These are phyloP conservation scores for Busseola fusca DNA, from an alignment of 2,888 invertebrate species.

Conservation along the genomic window DNA sequence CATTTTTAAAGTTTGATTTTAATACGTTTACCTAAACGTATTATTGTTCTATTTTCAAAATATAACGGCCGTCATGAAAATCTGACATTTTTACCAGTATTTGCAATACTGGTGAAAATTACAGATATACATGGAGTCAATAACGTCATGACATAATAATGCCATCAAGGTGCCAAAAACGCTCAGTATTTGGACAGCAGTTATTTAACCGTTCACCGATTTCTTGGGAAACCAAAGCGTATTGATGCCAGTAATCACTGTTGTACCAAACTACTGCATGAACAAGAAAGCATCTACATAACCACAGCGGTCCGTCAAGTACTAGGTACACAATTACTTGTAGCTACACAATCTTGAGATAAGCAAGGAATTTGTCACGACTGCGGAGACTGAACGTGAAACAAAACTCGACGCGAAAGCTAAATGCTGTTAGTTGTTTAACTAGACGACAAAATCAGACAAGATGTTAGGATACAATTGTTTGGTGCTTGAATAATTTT, in stretches of 20 bases:
- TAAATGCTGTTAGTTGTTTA: slow-evolving; percentile 26
- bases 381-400: slow-evolving; percentile 26
- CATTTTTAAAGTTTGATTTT: neutral
- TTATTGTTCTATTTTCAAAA: neutral
- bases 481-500: neutral
- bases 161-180: neutral
- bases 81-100: no score
- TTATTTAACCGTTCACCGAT: neutral
- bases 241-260: neutral
- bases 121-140: no score
- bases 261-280: neutral
- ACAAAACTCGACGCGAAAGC: slow-evolving; percentile 38
- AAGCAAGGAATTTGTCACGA: slow-evolving; percentile 55
- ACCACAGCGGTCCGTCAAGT: slow-evolving; percentile 8
- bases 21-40: neutral
- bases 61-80: no score
- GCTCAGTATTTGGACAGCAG: neutral
- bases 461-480: slow-evolving; percentile 21
- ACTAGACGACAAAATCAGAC: neutral
- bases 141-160: no score
- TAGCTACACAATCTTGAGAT: slow-evolving; percentile 43
- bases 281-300: slow-evolving; percentile 4
- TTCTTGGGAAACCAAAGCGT: neutral
- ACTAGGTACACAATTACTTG: slow-evolving; percentile 29
- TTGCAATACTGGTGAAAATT: neutral